Percentiles rank a stretch among this genome's conserved stretches.
These are phyloP conservation scores for Stichodactyla helianthus DNA, from an alignment of 64 coral and sea anemone species.

Conservation along the genomic window DNA sequence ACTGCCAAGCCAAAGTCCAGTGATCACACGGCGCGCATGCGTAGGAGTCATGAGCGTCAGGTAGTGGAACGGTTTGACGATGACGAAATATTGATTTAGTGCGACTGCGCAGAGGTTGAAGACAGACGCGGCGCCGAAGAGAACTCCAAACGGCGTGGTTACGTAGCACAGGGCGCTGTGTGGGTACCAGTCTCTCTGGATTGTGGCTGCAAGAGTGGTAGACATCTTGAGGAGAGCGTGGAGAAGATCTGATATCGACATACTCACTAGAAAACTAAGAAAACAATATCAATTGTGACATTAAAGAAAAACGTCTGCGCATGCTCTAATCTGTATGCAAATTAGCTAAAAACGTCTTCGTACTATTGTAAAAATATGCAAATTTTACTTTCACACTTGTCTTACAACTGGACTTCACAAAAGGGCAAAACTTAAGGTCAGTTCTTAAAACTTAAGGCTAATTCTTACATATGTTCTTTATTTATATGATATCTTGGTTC, in stretches of 20 bases:
- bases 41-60: slow-evolving; percentile 67
- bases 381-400: too few relatives aligned
- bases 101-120: slow-evolving; percentile 92
- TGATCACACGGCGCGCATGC: slow-evolving; percentile 65
- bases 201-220: slow-evolving; percentile 63
- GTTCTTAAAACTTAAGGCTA: too few relatives aligned
- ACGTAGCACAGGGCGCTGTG: slow-evolving; percentile 75
- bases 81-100: slow-evolving; percentile 85
- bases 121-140: slow-evolving; percentile 84
- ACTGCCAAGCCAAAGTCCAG: slow-evolving; percentile 65
- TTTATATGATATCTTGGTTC: too few relatives aligned
- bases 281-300: neutral
- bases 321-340: too few relatives aligned
- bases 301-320: neutral
- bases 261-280: slow-evolving; percentile 66
- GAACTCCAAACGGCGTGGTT: slow-evolving; percentile 83
- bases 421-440: too few relatives aligned
- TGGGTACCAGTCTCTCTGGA: slow-evolving; percentile 73
- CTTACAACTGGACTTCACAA: too few relatives aligned
- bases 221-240: slow-evolving; percentile 79
- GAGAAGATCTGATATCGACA: slow-evolving; percentile 79
- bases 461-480: too few relatives aligned
- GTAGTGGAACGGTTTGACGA: slow-evolving; percentile 82
- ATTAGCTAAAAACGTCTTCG: too few relatives aligned
- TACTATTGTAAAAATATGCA: too few relatives aligned